Base-by-base conservation (phyloP, 30 jellyfish, hydroid and myxozoan species). In the Chrysaora quinquecirrha region DNA sequence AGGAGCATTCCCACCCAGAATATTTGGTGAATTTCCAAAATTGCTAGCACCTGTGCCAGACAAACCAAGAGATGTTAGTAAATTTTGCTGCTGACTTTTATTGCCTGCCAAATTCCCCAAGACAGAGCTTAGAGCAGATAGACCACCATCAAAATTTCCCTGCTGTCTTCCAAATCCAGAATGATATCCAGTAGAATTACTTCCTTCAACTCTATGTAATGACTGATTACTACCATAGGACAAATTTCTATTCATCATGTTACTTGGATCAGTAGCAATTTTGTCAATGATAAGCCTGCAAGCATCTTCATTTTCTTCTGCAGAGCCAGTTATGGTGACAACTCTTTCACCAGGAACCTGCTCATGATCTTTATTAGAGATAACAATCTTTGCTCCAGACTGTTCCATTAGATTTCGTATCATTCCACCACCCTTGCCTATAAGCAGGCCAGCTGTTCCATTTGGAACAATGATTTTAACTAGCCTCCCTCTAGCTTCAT, bases 341-440 rank as follows among this genome's bases (percentile, higher is more conserved):
- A 95, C 85, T 38, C 99, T 87, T 52, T 95, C 99, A 9, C 99
- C 99, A 25, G 80, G 96, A 20, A 88, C 97, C 64, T 76, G 88
- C 54, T 96, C 95, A 56, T 95, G 98, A 62, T 95, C 99, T 31
- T 95, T 96, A 32, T 90, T 84, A 10, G 96, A 71, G n/a, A 95
- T 73, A 54, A 95, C 48, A 30, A 95, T 88, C 81, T 85, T 95
- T 20, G 99, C 96, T 50, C 93, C 93, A 20, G 99, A 83, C 18
- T 77, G 96, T 65, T 95, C 99, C 77, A 78, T 96, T 54, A 95
- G 72, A 47, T 81, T 38, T 34, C 94, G 89, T 22, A 95, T 95
- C 75, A 89, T 85, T 12, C 93, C 32, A n/a, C 99, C 99, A 24
- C 97, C 99, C 48, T 91, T 96, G 38, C 99, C 99, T 70, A 95